Conservation (phyloP, 2,888 invertebrate genomes). For the Caenorhabditis sp. region DNA sequence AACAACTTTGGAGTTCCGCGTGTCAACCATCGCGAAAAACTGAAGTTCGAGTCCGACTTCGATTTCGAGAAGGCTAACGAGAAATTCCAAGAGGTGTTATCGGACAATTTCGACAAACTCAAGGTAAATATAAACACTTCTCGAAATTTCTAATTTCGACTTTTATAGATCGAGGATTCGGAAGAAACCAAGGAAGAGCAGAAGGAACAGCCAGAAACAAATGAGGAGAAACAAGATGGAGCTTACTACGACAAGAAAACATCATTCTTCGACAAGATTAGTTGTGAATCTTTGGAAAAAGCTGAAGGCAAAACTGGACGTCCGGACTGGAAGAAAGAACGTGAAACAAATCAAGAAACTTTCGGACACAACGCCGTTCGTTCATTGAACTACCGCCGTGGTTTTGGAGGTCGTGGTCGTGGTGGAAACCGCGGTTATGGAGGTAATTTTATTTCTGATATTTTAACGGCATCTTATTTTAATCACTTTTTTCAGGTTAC, state of each 20-base stretch:
- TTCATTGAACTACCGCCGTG: conserved; percentile 56
- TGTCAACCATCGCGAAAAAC: conserved; percentile 55
- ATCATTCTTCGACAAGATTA: conserved; percentile 99
- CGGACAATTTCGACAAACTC: conserved; percentile 49
- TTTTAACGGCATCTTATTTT: too few relatives aligned
- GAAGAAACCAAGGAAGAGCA: conserved; percentile 1
- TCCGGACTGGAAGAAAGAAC: conserved; percentile 69
- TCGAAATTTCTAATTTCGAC: too few relatives aligned
- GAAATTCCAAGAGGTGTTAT: conserved; percentile 80
- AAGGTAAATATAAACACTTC: not conserved
- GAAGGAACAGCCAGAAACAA: not conserved
- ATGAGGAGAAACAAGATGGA: conserved; percentile 39
- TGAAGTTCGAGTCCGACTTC: conserved; percentile 78
- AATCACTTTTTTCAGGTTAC: conserved; percentile 30
- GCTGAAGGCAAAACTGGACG: conserved; percentile 66
- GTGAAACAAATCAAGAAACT: conserved; percentile 70
- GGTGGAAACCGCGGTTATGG: conserved; percentile 47
- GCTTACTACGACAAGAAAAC: conserved; percentile 91
- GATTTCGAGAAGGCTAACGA: conserved; percentile 98
- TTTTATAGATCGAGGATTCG: conserved; percentile 16
- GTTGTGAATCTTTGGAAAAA: conserved; percentile 83
- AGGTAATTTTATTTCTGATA: conserved; percentile 17
- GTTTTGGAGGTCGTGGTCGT: conserved; percentile 51
- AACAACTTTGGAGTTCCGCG: conserved; percentile 47
- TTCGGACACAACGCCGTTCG: conserved; percentile 69